A percentile compares a stretch with the other conserved stretches of the same genome.
These are phyloP conservation scores for Grantiella picta DNA, from an alignment of 2,113 vertebrate species.

Conservation along the genomic window DNA sequence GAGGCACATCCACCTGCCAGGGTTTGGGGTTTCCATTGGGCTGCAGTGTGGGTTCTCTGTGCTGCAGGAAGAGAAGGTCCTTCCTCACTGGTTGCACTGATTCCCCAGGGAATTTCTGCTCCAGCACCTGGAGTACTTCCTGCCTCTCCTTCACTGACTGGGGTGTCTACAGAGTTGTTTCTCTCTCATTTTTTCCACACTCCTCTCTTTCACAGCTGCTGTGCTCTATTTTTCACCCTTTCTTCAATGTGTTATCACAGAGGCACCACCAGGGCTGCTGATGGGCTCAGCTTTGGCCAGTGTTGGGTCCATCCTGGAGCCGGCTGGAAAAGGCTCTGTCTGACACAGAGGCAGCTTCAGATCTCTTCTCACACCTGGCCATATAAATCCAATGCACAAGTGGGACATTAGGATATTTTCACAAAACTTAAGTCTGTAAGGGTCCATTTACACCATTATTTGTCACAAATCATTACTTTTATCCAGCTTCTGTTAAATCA, in stretches of 20 bases:
- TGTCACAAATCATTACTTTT: background rate
- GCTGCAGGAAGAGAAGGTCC: rapidly evolving
- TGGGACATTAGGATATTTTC: background rate
- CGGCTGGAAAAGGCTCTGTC: background rate
- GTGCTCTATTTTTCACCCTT: background rate
- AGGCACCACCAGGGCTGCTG: background rate
- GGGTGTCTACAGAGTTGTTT: background rate
- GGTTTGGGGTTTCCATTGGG: rapidly evolving
- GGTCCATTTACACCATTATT: background rate
- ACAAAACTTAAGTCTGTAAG: background rate
- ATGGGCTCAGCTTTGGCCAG: background rate
- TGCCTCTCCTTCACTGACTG: background rate
- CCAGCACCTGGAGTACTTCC: background rate
- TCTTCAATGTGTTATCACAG: background rate
- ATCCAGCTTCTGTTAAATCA: background rate
- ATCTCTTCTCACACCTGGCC: background rate
- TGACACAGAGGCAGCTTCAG: rapidly evolving
- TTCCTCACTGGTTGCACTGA: background rate
- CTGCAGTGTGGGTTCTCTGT: background rate
- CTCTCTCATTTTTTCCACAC: background rate
- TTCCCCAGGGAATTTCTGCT: background rate
- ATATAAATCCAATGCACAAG: background rate
- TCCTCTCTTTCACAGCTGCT: background rate
- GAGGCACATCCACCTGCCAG: background rate
- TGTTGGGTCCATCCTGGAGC: rapidly evolving